Evolutionary conservation across 2,888 invertebrate species (phyloP), one percentile per base, ranked within the genome.

Genomic region (Parnassius mnemosyne): DNA sequence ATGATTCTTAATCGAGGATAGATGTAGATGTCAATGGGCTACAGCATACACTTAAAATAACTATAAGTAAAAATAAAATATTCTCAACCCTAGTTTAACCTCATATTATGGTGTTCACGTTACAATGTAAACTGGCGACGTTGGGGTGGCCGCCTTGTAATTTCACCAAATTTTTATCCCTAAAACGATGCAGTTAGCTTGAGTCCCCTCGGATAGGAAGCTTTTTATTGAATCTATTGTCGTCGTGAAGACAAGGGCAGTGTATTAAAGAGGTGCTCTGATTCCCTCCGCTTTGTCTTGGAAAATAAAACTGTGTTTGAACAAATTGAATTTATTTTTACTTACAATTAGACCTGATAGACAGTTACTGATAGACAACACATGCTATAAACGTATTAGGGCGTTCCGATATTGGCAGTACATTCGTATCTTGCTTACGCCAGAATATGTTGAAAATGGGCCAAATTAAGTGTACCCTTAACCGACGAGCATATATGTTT

Each of bases 121-220:
- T 89, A 90, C 90, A 89, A 86, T 87, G 89, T 89, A 87, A 89
- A 89, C 89, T 81, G 64, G 76, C 67, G 70, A 67, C 71, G 70
- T 73, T 78, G 79, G 90, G 89, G 88, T 84, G 83, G 80, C 79
- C 73, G 84, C 84, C 88, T 89, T 89, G 91, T 91, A 90, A 91
- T 90, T 88, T 89, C 77, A 81, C 81, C 86, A 85, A 89, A 88
- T 87, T 90, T 89, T 88, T 87, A 86, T 84, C 87, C 89, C 82
- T 77, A 77, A 79, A 81, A 73, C 79, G 79, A 60, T 72, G 77
- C 78, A 81, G 69, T 69, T 66, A 65, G 65, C 62, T 62, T 60
- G 71, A 72, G 72, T 74, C 78, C 78, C 79, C 79, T 72, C 68
- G 65, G 63, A 70, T 53, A 74, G 76, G 75, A 68, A 69, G 73